Evolutionary conservation across 2,113 vertebrate species (phyloP), one percentile per base, ranked within the genome.

Genomic region (Cyprinodon tularosa): DNA sequence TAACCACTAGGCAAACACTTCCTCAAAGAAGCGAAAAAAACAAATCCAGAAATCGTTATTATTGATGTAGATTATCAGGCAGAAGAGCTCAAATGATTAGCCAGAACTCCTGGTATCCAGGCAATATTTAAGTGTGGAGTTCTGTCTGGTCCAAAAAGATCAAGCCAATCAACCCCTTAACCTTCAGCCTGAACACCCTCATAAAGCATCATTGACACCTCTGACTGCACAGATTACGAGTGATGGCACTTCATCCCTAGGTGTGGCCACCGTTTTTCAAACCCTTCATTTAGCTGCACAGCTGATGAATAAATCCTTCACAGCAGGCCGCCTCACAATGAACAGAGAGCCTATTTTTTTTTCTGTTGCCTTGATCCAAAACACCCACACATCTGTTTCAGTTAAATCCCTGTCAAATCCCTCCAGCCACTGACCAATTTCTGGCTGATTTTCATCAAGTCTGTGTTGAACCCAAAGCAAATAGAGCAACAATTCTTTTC

Each of bases 341-440:
- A 74, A 63, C 62, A 63, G 0, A 1, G 40, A 60, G 67, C 39
- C 0, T 29, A 29, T 71, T 65, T 29, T 44, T 70, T 14, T 57
- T n/a, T 22, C 14, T 62, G 65, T 44, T 62, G 15, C 29, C 48
- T 63, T 72, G 65, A 75, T 81, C 75, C 74, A 59, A 67, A 80
- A 75, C 83, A 69, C 68, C 68, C 44, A 73, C 39, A 66, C 65
- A 10, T 36, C 62, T 74, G 71, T 22, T 48, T 73, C 44, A 45
- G 50, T 17, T 17, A n/a, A 8, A 53, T 20, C 50, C 2, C 17
- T n/a, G 50, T 3, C 7, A 8, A 57, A 57, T 57, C 50, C 17
- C 17, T 9, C 17, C 17, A 53, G 17, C n/a, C 17, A n/a, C 5
- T 57, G 50, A 57, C 17, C 50, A n/a, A 13, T 8, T 53, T 50